Evolutionary conservation across 2,113 vertebrate genomes (phyloP).

Genomic region (Physeter macrocephalus): DNA sequence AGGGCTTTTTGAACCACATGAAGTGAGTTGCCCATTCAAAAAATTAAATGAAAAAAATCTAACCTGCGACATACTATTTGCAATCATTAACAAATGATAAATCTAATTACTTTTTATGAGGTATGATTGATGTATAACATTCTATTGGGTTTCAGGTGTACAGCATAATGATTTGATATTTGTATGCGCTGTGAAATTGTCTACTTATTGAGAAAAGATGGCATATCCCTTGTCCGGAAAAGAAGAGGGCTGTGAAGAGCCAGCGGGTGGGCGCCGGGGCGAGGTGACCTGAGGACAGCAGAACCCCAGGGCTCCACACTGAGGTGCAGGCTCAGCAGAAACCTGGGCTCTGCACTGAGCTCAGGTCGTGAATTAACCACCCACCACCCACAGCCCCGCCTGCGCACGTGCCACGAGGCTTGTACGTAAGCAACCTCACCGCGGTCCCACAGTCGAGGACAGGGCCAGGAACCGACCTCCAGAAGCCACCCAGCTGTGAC

Average conservation of each 20-base stretch:
- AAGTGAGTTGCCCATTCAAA: not conserved
- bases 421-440: not conserved
- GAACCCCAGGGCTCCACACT: too few species aligned
- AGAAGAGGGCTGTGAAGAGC: not conserved
- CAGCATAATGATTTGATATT: not conserved
- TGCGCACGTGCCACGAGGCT: not conserved
- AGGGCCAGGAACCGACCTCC: not conserved
- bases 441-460: too few species aligned
- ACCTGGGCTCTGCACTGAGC: too few species aligned
- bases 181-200: not conserved
- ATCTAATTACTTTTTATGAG: not conserved
- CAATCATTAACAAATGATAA: not conserved
- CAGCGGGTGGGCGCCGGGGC: fast-evolving
- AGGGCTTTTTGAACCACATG: not conserved
- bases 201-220: not conserved
- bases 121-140: not conserved
- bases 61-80: too few species aligned
- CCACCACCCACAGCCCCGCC: too few species aligned
- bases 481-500: not conserved
- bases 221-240: not conserved
- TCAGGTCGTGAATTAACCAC: not conserved
- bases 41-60: not conserved
- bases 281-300: too few species aligned
- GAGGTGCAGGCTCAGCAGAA: not conserved
- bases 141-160: not conserved